Conservation (phyloP, 1,140 invertebrate species). For the Cylas formicarius region DNA sequence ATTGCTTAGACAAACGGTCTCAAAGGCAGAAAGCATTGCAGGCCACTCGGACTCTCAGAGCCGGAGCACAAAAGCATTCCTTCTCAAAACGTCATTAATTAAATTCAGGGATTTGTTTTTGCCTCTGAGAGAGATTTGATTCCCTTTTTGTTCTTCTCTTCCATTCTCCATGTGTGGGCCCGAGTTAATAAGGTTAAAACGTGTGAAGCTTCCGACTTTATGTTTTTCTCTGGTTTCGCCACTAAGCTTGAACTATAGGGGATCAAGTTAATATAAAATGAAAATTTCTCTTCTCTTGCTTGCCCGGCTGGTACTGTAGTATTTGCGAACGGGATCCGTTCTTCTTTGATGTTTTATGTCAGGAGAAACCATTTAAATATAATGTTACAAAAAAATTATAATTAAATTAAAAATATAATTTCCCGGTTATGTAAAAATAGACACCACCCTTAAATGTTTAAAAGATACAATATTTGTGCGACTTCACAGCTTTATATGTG, state of each 20-base stretch:
- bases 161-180: conserved; percentile 12
- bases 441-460: too few relatives aligned
- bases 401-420: too few relatives aligned
- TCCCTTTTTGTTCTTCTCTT: conserved; percentile 36
- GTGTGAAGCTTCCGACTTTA: conserved; percentile 30
- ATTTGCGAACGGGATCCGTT: too few relatives aligned
- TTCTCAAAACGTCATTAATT: conserved; percentile 42
- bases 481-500: too few relatives aligned
- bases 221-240: conserved; percentile 31
- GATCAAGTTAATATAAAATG: conserved; percentile 29
- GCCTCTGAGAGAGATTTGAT: conserved; percentile 35
- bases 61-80: conserved; percentile 38
- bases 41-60: conserved; percentile 18
- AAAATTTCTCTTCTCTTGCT: too few relatives aligned
- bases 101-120: conserved; percentile 43
- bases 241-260: conserved; percentile 24
- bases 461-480: too few relatives aligned
- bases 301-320: too few relatives aligned
- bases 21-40: conserved; percentile 30
- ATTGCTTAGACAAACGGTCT: conserved; percentile 40
- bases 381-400: too few relatives aligned
- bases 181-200: conserved; percentile 40
- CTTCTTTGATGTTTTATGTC: too few relatives aligned
- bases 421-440: too few relatives aligned
- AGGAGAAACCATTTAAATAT: too few relatives aligned